Base-by-base conservation (phyloP, 2,888 invertebrate genomes). In the Andrena fulva region DNA sequence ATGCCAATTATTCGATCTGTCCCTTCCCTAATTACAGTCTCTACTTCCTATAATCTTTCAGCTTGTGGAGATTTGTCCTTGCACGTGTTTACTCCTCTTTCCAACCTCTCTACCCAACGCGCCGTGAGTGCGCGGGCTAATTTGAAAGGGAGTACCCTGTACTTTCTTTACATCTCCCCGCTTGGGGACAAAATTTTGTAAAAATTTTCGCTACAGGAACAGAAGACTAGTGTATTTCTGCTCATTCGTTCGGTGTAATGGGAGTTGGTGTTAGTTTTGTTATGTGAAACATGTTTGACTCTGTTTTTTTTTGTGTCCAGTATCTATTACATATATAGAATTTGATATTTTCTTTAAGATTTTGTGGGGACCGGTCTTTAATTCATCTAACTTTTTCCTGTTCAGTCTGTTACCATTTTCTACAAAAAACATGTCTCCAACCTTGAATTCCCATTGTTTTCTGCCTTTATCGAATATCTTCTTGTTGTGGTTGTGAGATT, bases 301-400 rank as follows among this genome's bases (percentile, higher is more conserved):
- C 63, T 27, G 50, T 33, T 72, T 72, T 72, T 72, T 72, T 62
- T 52, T 72, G 54, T 63, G 72, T 63, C 72, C 72, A 12, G 72
- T 72, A 33, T 72, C 63, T 42, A 72, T 64, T 72, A n/a, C 24
- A 29, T 71, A 71, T 60, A 71, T 71, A 35, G 62, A 71, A 60
- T 62, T 60, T 29, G 70, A 71, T 59, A 70, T 70, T 70, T 70
- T 70, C 31, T 70, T 59, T 8, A 70, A 70, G 29, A 70, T 70
- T 59, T 70, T 59, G 60, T 59, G 60, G 2, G 54, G 54, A 54
- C 24, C 54, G 48, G 27, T 70, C 35, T 48, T 59, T 8, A 70
- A n/a, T 31, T 70, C 70, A 42, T 70, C 56, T 59, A 56, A 24
- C 56, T 59, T 59, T 59, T 29, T 29, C 29, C 29, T 29, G 29